Base-by-base conservation (phyloP, 2,888 invertebrate species). In the Allolobophora icterica region DNA sequence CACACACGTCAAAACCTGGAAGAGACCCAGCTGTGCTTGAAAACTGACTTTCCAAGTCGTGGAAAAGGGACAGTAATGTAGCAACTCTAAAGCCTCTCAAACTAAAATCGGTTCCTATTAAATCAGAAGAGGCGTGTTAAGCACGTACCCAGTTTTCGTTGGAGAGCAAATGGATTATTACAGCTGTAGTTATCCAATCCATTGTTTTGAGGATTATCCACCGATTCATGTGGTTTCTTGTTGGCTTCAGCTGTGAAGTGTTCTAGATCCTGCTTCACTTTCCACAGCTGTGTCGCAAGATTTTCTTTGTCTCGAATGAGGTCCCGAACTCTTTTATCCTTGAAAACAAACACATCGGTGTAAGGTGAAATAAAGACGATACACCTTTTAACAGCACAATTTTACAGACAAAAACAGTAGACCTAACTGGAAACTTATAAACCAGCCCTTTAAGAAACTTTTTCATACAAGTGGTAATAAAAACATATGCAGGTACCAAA, bases 291-390 rank as follows among this genome's bases (percentile, higher is more conserved):
- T 19, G 93, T 93, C 17, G 94, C 94, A 90, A 95, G 92, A 89
- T 93, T 94, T 90, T 95, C 94, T 91, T 94, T 94, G 92, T 95
- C 95, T 89, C 92, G 93, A n/a, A 93, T 93, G 87, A 94, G 92
- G 35, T 94, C 93, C 38, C 93, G 93, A 24, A 92, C 42, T 71
- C 91, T 83, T 89, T 71, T 91, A 38, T 91, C 90, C 45, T 89
- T n/a, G n/a, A 11, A 87, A 34, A 87, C 33, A 87, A 84, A 84
- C 17, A 30, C 87, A 87, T 6, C 35, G 13, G 3, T 71, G 71
- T 8, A n/a, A 8, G 21, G 52, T 21, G 30, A 71, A 71, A 71
- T n/a, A 71, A 71, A 71, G 30, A n/a, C 30, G 35, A 38, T 17
- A 87, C 83, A 24, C 21, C 35, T 35, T 87, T n/a, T 13, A 87